phyloP scores from a whole-genome alignment of 2,888 invertebrate species.

The Anarsia innoxiella region DNA sequence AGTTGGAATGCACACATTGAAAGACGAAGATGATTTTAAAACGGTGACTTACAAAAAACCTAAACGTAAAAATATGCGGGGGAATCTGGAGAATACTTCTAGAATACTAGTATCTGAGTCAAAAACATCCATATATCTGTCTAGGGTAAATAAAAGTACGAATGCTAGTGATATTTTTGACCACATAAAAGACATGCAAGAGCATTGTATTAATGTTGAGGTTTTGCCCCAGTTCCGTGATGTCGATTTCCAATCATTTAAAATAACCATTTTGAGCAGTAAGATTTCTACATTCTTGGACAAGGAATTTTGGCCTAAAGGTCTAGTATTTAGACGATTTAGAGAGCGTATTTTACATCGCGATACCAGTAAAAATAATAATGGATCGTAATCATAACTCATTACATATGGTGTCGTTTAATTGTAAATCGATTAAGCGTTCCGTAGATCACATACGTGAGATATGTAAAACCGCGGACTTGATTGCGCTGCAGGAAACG shows the following conservation, averaged over 20 bases:
- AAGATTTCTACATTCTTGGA: background rate
- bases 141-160: background rate
- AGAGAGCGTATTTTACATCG: background rate
- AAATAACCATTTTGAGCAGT: background rate
- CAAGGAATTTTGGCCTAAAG: background rate
- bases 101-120: background rate
- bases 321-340: background rate
- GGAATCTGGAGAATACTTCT: background rate
- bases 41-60: background rate
- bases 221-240: background rate
- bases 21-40: background rate
- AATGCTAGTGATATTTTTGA: background rate
- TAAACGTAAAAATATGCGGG: background rate
- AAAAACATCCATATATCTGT: background rate
- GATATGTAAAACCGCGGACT: background rate
- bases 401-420: constrained; percentile 7
- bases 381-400: background rate
- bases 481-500: background rate
- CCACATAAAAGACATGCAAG: background rate
- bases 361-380: background rate
- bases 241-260: background rate
- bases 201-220: background rate
- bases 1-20: background rate
- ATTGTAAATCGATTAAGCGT: constrained; percentile 12
- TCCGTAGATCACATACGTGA: constrained; percentile 1